Evolutionary conservation across 92 coral and sea anemone genomes (phyloP).

Genomic region (Siderastrea siderea): DNA sequence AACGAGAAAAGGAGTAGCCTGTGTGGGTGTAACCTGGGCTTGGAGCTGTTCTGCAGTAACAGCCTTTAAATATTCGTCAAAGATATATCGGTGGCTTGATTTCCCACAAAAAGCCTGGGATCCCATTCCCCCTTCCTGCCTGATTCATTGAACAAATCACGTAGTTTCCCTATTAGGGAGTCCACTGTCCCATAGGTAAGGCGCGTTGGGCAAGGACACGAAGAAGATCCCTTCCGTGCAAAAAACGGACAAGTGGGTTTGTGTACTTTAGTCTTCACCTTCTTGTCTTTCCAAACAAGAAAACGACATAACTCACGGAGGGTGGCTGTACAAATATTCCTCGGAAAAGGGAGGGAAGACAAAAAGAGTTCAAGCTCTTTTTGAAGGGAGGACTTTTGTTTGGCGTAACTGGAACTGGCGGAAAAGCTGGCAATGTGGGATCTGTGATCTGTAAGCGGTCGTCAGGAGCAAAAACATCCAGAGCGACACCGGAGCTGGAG

Average conservation of each 20-base stretch:
- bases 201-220: constrained; percentile 39
- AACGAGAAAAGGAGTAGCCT: constrained; percentile 15
- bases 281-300: constrained; percentile 43
- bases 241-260: neutral
- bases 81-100: constrained; percentile 13
- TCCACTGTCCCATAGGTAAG: no score
- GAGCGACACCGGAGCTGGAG: neutral
- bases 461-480: constrained; percentile 9
- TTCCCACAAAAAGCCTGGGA: neutral
- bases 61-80: constrained; percentile 9
- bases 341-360: constrained; percentile 12
- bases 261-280: constrained; percentile 33
- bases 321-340: neutral
- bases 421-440: no score
- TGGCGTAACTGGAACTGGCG: no score
- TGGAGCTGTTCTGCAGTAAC: constrained; percentile 17
- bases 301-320: constrained; percentile 24
- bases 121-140: constrained; percentile 22
- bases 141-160: constrained; percentile 21
- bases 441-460: neutral
- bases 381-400: constrained; percentile 35
- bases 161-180: constrained; percentile 26
- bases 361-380: constrained; percentile 31
- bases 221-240: no score
- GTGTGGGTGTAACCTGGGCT: neutral